Base-by-base conservation (phyloP, 2,797 vertebrate species). In the Micropoecilia bifurca region DNA sequence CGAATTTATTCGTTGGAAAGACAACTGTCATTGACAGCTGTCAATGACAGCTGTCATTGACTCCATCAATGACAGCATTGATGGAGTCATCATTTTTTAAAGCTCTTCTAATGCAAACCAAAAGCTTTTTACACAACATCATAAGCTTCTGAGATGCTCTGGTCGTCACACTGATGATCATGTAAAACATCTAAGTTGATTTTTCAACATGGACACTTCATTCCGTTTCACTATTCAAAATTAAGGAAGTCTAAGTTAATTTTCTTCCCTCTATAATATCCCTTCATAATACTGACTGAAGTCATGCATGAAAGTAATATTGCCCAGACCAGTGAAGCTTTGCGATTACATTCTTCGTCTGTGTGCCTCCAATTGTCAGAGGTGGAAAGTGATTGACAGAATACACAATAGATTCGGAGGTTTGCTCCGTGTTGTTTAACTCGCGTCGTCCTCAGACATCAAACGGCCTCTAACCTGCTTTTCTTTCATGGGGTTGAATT, bases 311-410 rank as follows among this genome's bases (percentile, higher is more conserved):
- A 86, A 90, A 81, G 83, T 80, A 71, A 84, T 84, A 84, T 87
- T 85, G 80, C 86, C 87, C 81, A 84, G 86, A 82, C 57, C 75
- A 84, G 46, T 80, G 88, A 80, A 85, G 85, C 89, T 85, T n/a
- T 46, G 71, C 74, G 78, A 85, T 85, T 88, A 77, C 77, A 46
- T 76, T 77, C 77, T 61, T 59, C 75, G 80, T 86, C 71, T 83
- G 75, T 41, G 82, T 69, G 69, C 72, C 80, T 78, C 76, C 78
- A 87, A 84, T 87, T 90, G 91, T 89, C 89, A 91, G 57, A 28
- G 53, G 77, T 82, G 78, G 85, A 88, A 88, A 75, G 47, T 88
- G 91, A 94, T 85, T 92, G 93, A 90, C 90, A 88, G 85, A 89
- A 89, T 77, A 81, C 87, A 89, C 79, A 87, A 83, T 76, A 79